These are phyloP conservation scores for Euborellia annulipes DNA, from an alignment of 1,140 invertebrate species.

Conservation along the genomic window DNA sequence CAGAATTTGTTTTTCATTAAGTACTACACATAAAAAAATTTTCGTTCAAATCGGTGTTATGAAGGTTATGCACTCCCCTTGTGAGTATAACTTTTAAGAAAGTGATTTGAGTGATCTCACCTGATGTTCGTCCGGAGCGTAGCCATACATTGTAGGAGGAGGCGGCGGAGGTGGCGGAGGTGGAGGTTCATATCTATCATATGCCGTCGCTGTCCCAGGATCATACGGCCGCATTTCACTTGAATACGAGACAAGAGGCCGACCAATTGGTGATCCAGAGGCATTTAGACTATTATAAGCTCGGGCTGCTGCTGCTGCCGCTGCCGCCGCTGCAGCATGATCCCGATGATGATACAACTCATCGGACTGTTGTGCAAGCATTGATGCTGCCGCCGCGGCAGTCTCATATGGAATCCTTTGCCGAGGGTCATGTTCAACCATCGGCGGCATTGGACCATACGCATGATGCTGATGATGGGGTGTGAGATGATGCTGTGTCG, in stretches of 20 bases:
- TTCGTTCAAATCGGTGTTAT: too few species aligned
- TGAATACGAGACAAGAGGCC: constrained; percentile 44
- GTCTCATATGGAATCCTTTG: constrained; percentile 46
- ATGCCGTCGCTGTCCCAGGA: constrained; percentile 41
- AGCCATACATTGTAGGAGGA: constrained; percentile 27
- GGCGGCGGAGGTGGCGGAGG: constrained; percentile 28
- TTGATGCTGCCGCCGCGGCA: background rate
- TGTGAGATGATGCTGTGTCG: constrained; percentile 26
- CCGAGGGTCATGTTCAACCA: constrained; percentile 27
- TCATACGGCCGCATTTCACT: constrained; percentile 43
- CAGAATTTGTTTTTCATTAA: too few species aligned
- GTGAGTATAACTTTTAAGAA: too few species aligned
- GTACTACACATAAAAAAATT: too few species aligned
- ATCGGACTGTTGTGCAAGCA: background rate
- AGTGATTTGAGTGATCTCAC: too few species aligned
- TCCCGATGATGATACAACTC: background rate
- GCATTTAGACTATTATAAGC: constrained; percentile 23
- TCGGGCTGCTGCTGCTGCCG: constrained; percentile 20
- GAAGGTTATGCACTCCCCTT: too few species aligned
- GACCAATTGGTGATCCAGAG: constrained; percentile 30
- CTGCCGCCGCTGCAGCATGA: constrained; percentile 24
- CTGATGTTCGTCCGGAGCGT: constrained; percentile 7
- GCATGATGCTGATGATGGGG: constrained; percentile 28
- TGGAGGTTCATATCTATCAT: constrained; percentile 52
- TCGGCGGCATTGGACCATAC: constrained; percentile 28